phyloP scores from a whole-genome alignment of 1,140 invertebrate species.

The Bombus fervidus region DNA sequence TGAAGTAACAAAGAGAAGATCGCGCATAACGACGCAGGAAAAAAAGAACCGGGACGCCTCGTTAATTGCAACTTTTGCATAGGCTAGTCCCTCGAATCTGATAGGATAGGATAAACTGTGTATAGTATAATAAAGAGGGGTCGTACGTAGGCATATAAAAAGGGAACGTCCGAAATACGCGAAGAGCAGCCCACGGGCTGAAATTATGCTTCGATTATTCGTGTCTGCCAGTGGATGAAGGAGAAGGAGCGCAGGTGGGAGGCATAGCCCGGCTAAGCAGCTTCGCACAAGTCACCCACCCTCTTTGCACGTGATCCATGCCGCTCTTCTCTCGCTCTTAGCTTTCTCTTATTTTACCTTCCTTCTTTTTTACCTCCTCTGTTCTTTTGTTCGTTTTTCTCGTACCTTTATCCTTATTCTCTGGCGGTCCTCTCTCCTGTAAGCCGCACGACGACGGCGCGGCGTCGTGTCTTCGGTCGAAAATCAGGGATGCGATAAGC shows the following conservation, averaged over 20 bases:
- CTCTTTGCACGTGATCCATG: slow-evolving; percentile 38
- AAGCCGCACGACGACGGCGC: slow-evolving; percentile 47
- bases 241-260: slow-evolving; percentile 44
- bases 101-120: slow-evolving; percentile 13
- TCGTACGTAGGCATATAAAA: not conserved
- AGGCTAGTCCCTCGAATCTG: slow-evolving; percentile 2
- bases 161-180: slow-evolving; percentile 57
- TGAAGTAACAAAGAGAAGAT: not conserved
- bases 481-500: slow-evolving; percentile 70
- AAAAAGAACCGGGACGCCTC: not conserved
- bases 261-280: slow-evolving; percentile 40
- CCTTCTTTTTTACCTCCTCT: not conserved
- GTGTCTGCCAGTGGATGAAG: slow-evolving; percentile 46
- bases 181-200: slow-evolving; percentile 53
- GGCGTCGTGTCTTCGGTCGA: slow-evolving; percentile 57
- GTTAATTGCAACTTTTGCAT: slow-evolving; percentile 19
- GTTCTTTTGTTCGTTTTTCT: not conserved
- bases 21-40: not conserved
- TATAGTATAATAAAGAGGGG: not conserved
- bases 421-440: slow-evolving; percentile 16
- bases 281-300: slow-evolving; percentile 36
- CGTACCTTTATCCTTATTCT: slow-evolving; percentile 41
- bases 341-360: slow-evolving; percentile 44
- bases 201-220: slow-evolving; percentile 70
- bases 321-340: slow-evolving; percentile 25